Evolutionary conservation across 2,113 vertebrate species (phyloP), one percentile per base, ranked within the genome.

Genomic region (Indicator indicator): DNA sequence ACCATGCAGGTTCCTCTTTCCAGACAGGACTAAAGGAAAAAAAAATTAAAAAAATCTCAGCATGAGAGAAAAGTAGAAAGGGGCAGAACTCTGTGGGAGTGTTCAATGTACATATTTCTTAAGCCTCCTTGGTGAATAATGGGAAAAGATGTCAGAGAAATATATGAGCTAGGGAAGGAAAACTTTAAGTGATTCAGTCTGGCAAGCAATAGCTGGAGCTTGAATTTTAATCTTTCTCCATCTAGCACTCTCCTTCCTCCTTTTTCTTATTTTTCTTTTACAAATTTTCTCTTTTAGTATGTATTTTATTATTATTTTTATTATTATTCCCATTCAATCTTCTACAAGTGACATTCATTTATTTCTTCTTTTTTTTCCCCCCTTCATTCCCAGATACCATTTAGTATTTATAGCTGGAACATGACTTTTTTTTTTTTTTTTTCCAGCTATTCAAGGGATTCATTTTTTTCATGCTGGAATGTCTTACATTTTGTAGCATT

Each of bases 121-220:
- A 69, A 44, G 12, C 70, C 36, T 67, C 5, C 1, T 44, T 62
- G 21, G 27, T 94, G 75, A 93, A 76, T 85, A 91, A 83, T 42
- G 40, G 58, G 54, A 82, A 83, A 69, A 79, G 17, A 62, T 46
- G 54, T 55, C 63, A 95, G 79, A 85, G 94, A 91, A 91, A 88
- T 50, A 23, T 48, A 36, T 88, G 13, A 59, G 18, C 44, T 33
- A 76, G 9, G 27, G 44, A 20, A 85, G 12, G 36, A 93, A 87
- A 88, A 54, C 11, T 48, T 83, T 9, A 68, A 80, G 42, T 71
- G 36, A 33, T 83, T 86, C 28, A 56, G 21, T 74, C 65, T 90
- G 62, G 56, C 0, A 0, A 74, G 36, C 16, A 73, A 38, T 11
- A 88, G 36, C 6, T 0, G 0, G 50, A 93, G 26, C 27, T 60